These are phyloP conservation scores for Drosophila kokeensis DNA, from an alignment of 2,888 invertebrate species.

Conservation along the genomic window DNA sequence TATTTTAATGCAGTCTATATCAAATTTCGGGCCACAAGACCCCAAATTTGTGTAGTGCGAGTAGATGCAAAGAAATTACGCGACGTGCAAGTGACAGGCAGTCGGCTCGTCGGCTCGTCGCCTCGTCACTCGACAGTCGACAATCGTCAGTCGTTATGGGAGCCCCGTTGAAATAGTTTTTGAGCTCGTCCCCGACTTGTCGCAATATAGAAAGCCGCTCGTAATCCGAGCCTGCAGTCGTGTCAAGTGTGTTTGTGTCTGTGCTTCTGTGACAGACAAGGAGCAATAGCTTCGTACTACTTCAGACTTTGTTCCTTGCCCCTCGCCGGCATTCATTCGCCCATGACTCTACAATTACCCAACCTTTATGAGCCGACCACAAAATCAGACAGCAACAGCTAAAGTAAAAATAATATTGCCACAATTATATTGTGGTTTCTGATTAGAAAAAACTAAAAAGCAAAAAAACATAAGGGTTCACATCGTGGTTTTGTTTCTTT, in stretches of 20 bases:
- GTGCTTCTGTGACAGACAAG: conserved; percentile 46
- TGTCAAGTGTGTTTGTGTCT: conserved; percentile 69
- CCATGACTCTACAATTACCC: conserved; percentile 43
- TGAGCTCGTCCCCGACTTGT: conserved; percentile 43
- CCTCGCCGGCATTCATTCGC: conserved; percentile 1
- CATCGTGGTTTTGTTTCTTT: conserved; percentile 30
- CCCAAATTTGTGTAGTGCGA: conserved; percentile 21
- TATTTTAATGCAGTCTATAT: conserved; percentile 74
- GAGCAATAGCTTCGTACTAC: conserved; percentile 36
- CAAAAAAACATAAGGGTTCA: conserved; percentile 41
- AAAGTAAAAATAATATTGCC: conserved; percentile 36
- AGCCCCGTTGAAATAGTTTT: conserved; percentile 40
- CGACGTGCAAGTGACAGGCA: conserved; percentile 37
- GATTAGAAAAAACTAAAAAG: conserved; percentile 45
- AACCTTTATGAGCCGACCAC: conserved; percentile 53
- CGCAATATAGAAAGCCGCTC: conserved; percentile 51
- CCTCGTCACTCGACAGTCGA: conserved; percentile 41
- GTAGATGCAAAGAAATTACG: conserved; percentile 55
- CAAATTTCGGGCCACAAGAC: conserved; percentile 66
- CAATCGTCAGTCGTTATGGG: conserved; percentile 64
- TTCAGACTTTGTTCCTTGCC: conserved; percentile 14
- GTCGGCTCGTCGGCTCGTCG: conserved; percentile 18
- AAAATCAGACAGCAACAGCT: conserved; percentile 48
- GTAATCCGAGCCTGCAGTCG: conserved; percentile 74
- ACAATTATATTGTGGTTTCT: conserved; percentile 67